Evolutionary conservation across 37 sponge, comb jelly and placozoan species (phyloP), one percentile per base, ranked within the genome.

Genomic region (Cladorhizidae sp.): DNA sequence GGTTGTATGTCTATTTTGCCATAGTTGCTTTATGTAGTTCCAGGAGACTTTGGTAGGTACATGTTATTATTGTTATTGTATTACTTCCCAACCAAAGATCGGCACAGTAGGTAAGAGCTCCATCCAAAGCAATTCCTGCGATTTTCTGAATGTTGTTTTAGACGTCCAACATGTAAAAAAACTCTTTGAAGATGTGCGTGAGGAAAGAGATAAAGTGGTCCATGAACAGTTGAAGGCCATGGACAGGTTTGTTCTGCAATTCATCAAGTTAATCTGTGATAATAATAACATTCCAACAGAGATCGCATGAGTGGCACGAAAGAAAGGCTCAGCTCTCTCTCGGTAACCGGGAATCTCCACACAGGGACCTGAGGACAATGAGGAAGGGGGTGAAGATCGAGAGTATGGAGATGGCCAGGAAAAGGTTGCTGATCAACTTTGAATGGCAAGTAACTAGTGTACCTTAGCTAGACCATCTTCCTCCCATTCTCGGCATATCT

Each of bases 161-260:
- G 80, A 79, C 45, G 74, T 86, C 42, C 61, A 28, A 1, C 36
- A 38, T 7, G 37, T 75, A 36, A 38, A 11, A 37, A 55, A 9
- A 11, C 25, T 51, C 38, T 82, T 88, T 33, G 29, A 38, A 22
- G 72, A 67, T 40, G 51, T 59, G 23, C 68, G 76, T 39, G 82
- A 84, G 57, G 65, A 23, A 39, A 64, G 64, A 52, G 32, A 51
- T 5, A 81, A 87, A 75, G 73, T 86, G 17, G 92, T 87, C 9
- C 92, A 91, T 55, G 87, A 91, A 25, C 92, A 91, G 35, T 76
- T 91, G 40, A 51, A 67, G 17, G 87, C 83, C 73, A 91, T 91
- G 87, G 67, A 86, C 78, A 81, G 77, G 90, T 90, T 32, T 9
- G 70, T 55, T 2, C 11, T 11, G n/a, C n/a, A n/a, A n/a, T n/a